phyloP scores from a whole-genome alignment of 2,113 vertebrate species.

The Guaruba guarouba region DNA sequence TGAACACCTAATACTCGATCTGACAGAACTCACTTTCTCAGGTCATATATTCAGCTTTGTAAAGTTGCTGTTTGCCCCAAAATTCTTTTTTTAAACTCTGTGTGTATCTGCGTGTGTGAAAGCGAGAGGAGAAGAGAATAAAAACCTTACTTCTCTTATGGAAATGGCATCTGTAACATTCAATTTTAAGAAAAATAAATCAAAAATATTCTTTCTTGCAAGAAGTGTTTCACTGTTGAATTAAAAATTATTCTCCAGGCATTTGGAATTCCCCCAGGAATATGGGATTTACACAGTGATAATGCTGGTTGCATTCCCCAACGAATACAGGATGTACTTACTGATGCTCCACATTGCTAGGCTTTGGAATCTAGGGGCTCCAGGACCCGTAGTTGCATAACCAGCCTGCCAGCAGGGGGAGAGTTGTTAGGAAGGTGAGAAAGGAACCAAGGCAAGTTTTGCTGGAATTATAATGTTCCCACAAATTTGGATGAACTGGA shows the following conservation, averaged over 20 bases:
- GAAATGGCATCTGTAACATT: not conserved
- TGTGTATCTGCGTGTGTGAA: not conserved
- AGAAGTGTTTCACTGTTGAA: not conserved
- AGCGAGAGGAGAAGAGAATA: not conserved
- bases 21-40: not conserved
- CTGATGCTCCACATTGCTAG: not conserved
- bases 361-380: not conserved
- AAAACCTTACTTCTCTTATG: not conserved
- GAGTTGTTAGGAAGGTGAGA: not conserved
- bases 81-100: not conserved
- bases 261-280: not conserved
- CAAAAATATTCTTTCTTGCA: not conserved
- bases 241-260: not conserved
- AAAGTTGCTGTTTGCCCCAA: not conserved
- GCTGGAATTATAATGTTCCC: not conserved
- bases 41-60: not conserved
- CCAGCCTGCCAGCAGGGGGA: not conserved
- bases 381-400: not conserved
- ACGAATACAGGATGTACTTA: not conserved
- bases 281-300: not conserved
- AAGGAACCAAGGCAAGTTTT: not conserved
- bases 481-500: not conserved
- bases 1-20: not conserved
- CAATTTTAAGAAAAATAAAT: not conserved
- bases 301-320: not conserved